Percentiles rank a stretch among this genome's conserved stretches.
phyloP scores from a whole-genome alignment of 2,888 invertebrate species.

The Melanotus villosus region DNA sequence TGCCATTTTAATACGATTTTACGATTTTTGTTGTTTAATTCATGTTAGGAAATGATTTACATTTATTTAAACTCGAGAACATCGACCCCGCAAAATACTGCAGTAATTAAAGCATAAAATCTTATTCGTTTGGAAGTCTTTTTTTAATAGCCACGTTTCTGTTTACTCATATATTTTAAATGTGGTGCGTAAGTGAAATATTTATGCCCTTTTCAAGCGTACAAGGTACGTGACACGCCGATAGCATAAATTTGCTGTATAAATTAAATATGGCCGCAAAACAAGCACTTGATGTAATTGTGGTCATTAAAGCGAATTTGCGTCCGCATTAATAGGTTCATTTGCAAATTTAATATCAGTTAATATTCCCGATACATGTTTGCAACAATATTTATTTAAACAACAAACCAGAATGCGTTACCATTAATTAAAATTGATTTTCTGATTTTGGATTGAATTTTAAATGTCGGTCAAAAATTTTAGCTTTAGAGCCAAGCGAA shows the following conservation, averaged over 20 bases:
- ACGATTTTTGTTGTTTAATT: too few relatives aligned
- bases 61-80: too few relatives aligned
- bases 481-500: too few relatives aligned
- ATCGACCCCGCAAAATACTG: too few relatives aligned
- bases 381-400: not conserved
- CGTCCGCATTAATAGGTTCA: conserved; percentile 1
- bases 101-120: not conserved
- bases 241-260: conserved; percentile 9
- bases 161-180: not conserved
- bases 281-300: conserved; percentile 2
- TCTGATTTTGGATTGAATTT: too few relatives aligned
- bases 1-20: too few relatives aligned
- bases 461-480: too few relatives aligned
- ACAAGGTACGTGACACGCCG: not conserved
- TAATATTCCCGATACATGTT: not conserved
- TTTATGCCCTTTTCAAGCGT: not conserved
- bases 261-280: conserved; percentile 21
- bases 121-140: not conserved
- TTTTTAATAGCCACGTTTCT: not conserved
- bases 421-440: too few relatives aligned
- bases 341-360: conserved; percentile 19
- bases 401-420: not conserved
- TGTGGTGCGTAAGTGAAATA: not conserved
- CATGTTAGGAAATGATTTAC: too few relatives aligned
- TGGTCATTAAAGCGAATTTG: not conserved